Evolutionary conservation across 2,888 invertebrate species (phyloP).

Genomic region (Agonopterix alstromeriana): DNA sequence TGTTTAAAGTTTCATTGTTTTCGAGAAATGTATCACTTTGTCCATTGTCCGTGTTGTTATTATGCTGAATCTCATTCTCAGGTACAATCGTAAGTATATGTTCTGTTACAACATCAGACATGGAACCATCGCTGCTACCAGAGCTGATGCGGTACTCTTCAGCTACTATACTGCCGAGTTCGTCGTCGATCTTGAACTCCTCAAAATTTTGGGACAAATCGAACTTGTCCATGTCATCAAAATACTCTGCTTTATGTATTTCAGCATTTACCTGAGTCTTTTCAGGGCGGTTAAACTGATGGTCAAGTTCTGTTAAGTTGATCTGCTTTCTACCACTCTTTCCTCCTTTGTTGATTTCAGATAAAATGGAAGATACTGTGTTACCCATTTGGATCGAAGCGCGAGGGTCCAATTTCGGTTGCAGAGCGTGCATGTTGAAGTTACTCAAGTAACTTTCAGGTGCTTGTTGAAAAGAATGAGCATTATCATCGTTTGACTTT

Average conservation of each 20-base stretch:
- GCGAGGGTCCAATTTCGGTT: slow-evolving; percentile 66
- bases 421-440: slow-evolving; percentile 58
- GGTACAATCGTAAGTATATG: slow-evolving; percentile 50
- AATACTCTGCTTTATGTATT: slow-evolving; percentile 61
- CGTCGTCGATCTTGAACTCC: slow-evolving; percentile 87
- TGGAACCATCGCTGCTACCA: slow-evolving; percentile 67
- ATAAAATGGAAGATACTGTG: slow-evolving; percentile 77
- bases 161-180: slow-evolving; percentile 71
- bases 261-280: slow-evolving; percentile 43
- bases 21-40: slow-evolving; percentile 51
- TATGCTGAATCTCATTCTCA: slow-evolving; percentile 47
- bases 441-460: slow-evolving; percentile 57
- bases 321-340: slow-evolving; percentile 63
- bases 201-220: slow-evolving; percentile 87
- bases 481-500: slow-evolving; percentile 52
- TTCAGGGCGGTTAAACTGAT: slow-evolving; percentile 56
- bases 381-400: slow-evolving; percentile 79
- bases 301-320: slow-evolving; percentile 61
- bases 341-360: slow-evolving; percentile 75
- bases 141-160: slow-evolving; percentile 73
- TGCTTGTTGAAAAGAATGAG: slow-evolving; percentile 46
- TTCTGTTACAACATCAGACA: slow-evolving; percentile 62
- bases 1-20: slow-evolving; percentile 41
- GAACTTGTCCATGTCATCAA: slow-evolving; percentile 77
- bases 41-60: slow-evolving; percentile 32